Evolutionary conservation across 2,113 vertebrate genomes (phyloP), one percentile per base, ranked within the genome.

Genomic region (Tetrax tetrax): DNA sequence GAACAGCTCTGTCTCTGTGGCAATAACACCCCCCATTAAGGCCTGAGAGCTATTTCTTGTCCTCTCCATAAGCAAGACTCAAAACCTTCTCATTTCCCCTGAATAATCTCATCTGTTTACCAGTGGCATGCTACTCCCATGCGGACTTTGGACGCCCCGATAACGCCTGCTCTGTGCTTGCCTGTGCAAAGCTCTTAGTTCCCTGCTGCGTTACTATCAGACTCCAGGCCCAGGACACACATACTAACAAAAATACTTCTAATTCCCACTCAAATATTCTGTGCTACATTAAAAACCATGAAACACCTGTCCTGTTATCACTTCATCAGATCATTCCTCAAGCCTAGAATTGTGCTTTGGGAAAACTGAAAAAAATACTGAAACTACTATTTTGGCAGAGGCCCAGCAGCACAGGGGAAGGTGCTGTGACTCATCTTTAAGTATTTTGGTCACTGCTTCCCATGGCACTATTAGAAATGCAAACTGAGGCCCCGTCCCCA

Each of bases 81-180:
- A 3, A 65, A 70, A 27, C 61, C 35, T 71, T 81, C 47, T 31
- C 31, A 5, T 27, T 43, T 69, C 63, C 41, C 76, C 66, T 53
- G 22, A 57, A 25, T 78, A 45, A 54, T 69, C 72, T 35, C 45
- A 68, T 63, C 68, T 85, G 2, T 80, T 79, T 51, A 53, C 64
- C n/a, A 12, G 14, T 41, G 47, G 48, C 22, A 31, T 4, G 16
- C 51, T 74, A 25, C 89, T 96, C 53, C 70, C 77, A 22, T 0
- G 4, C 1, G 75, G 84, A 85, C 92, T 97, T 96, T 89, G 72
- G 43, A 80, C 93, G 12, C 19, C 27, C 33, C 48, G 78, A 4
- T 63, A 90, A 65, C 14, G 4, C 61, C 66, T 63, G 57, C 53
- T 66, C 48, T 1, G 35, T 50, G 61, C 75, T 21, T 51, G 80